Base-by-base conservation (phyloP, 2,888 invertebrate species). In the Ariolimax columbianus region DNA sequence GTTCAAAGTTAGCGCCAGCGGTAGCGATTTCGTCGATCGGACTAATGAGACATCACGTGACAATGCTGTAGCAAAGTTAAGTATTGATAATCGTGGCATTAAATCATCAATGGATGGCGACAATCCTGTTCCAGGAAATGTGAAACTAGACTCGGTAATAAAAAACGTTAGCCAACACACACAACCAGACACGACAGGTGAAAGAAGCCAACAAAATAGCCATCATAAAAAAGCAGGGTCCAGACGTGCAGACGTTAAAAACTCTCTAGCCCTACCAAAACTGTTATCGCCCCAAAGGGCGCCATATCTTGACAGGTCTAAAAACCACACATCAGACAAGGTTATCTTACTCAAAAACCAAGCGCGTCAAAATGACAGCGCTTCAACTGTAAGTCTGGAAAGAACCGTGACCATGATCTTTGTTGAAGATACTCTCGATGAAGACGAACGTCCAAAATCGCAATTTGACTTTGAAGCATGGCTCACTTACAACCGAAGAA, bases 391-490 rank as follows among this genome's bases (percentile, higher is more conserved):
- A 55, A 72, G 33, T 11, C 72, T 81, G 33, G 81, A 81, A 38
- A 70, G 81, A 72, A 81, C 33, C 7, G 81, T 81, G 3, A 81
- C 81, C 30, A 81, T 81, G 81, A 72, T 81, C 23, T 81, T 81
- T 36, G 72, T 81, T 55, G 72, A 81, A 26, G 81, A 81, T 3
- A 17, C 55, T 19, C 17, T 11, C 23, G 43, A 19, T 26, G 36
- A 26, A 4, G 55, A 36, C 7, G 40, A 81, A 0, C 72, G 55
- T 38, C 81, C 81, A 51, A 70, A 81, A 36, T 81, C 81, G 9
- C 81, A 81, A 36, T 81, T 81, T 55, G 81, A 81, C n/a, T 55
- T 81, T 36, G 81, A 81, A 38, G 81, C 81, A 23, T 81, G 81
- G 81, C 55, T 81, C 23, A 26, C 81, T 7, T 81, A 81, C 38